Evolutionary conservation across 2,888 invertebrate species (phyloP).

Genomic region (Rotaria magnacalcarata): DNA sequence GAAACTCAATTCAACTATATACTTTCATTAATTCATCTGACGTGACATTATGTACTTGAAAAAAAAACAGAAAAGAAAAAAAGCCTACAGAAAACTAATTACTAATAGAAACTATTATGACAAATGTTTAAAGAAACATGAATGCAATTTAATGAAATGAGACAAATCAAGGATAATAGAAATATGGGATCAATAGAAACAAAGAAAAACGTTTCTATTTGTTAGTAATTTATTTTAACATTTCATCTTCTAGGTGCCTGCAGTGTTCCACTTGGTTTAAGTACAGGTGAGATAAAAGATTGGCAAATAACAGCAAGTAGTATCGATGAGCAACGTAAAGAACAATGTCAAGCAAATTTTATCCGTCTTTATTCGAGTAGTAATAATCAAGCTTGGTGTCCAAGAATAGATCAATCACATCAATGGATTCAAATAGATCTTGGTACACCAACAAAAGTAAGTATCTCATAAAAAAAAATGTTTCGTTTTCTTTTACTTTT

Average conservation of each 20-base stretch:
- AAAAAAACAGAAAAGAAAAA: neutral
- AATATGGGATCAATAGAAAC: neutral
- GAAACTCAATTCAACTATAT: neutral
- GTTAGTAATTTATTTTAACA: neutral
- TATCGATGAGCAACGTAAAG: constrained; percentile 60
- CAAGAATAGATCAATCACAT: constrained; percentile 60
- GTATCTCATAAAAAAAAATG: constrained; percentile 47
- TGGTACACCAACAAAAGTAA: constrained; percentile 61
- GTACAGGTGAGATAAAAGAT: constrained; percentile 57
- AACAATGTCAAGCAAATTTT: constrained; percentile 60
- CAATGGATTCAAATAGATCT: constrained; percentile 63
- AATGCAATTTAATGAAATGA: neutral
- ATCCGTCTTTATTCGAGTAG: constrained; percentile 60
- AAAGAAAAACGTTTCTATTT: neutral
- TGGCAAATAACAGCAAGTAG: constrained; percentile 63
- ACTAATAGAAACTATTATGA: neutral
- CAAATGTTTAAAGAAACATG: neutral
- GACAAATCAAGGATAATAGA: neutral
- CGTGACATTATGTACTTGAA: neutral
- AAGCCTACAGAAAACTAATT: neutral
- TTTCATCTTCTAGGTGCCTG: constrained; percentile 1
- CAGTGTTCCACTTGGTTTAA: constrained; percentile 42
- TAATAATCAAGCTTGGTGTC: constrained; percentile 61
- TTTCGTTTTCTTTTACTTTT: neutral
- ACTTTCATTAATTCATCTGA: neutral